These are phyloP conservation scores for Zaprionus tsacasi DNA, from an alignment of 1,140 invertebrate species.

Conservation along the genomic window DNA sequence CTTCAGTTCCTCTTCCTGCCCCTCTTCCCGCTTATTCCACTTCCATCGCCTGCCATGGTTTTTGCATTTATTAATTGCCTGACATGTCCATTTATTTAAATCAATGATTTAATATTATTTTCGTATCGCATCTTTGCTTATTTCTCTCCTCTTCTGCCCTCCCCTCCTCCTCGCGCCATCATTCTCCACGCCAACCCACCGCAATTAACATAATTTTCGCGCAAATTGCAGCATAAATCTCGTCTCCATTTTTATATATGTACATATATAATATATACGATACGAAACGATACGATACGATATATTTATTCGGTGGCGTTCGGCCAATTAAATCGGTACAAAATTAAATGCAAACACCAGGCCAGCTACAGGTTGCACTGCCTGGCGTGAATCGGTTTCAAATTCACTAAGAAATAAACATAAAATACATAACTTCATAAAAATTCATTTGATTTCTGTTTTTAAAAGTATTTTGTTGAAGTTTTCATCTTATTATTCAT, in stretches of 20 bases:
- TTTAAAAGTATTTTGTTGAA: too few species aligned
- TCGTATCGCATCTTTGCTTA: slow-evolving; percentile 30
- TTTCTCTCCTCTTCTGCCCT: too few species aligned
- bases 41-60: slow-evolving; percentile 56
- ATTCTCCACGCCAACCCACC: slow-evolving; percentile 2
- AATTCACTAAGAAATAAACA: background rate
- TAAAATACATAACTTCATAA: background rate
- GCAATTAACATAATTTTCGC: slow-evolving; percentile 80
- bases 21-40: background rate
- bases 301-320: slow-evolving; percentile 50
- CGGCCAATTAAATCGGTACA: slow-evolving; percentile 70
- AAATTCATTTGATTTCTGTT: too few species aligned
- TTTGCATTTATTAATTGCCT: slow-evolving; percentile 84
- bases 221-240: slow-evolving; percentile 79
- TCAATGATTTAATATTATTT: slow-evolving; percentile 70
- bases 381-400: background rate
- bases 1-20: background rate
- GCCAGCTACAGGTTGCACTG: slow-evolving; percentile 29
- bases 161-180: background rate
- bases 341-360: slow-evolving; percentile 60
- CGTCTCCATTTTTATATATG: slow-evolving; percentile 65
- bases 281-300: slow-evolving; percentile 19
- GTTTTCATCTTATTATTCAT: too few species aligned
- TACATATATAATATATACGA: too few species aligned
- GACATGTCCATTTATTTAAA: slow-evolving; percentile 84